phyloP scores from a whole-genome alignment of 2,113 vertebrate genomes.

The Solea senegalensis region DNA sequence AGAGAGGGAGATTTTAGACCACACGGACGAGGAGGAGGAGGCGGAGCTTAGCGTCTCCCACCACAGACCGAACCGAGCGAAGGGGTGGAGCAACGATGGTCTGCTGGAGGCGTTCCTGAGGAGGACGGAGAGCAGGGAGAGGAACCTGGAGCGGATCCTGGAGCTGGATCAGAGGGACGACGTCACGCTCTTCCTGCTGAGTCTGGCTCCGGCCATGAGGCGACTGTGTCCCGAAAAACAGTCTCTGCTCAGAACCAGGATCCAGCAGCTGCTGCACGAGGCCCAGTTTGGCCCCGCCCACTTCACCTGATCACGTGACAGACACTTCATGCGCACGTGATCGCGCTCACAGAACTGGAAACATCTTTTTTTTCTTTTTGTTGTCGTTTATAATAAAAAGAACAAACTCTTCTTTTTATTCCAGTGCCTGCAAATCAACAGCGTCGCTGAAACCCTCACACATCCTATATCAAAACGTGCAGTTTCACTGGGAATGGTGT shows the following conservation, averaged over 20 bases:
- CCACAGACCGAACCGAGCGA: background rate
- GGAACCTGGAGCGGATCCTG: conserved; percentile 3
- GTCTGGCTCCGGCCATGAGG: conserved; percentile 54
- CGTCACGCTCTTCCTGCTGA: conserved; percentile 48
- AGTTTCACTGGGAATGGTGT: too few relatives aligned
- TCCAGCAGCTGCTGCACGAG: conserved; percentile 54
- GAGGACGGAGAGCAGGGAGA: conserved; percentile 34
- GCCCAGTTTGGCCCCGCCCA: conserved; percentile 29
- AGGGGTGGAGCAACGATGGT: background rate
- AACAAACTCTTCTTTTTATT: too few relatives aligned
- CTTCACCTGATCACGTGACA: conserved; percentile 4
- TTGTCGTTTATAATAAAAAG: too few relatives aligned
- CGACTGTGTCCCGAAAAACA: conserved; percentile 43
- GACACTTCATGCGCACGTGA: too few relatives aligned
- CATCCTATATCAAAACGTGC: too few relatives aligned
- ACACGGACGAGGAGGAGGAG: background rate
- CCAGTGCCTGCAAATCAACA: too few relatives aligned
- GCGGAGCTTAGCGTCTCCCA: conserved; percentile 7
- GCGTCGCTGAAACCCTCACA: too few relatives aligned
- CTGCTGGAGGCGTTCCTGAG: conserved; percentile 45
- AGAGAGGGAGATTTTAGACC: conserved; percentile 6
- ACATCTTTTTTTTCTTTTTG: too few relatives aligned
- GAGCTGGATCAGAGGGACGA: conserved; percentile 42
- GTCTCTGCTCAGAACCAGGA: conserved; percentile 52
- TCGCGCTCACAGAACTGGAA: too few relatives aligned